Evolutionary conservation across 1,140 invertebrate genomes (phyloP), one percentile per base, ranked within the genome.

Genomic region (Magallana gigas): DNA sequence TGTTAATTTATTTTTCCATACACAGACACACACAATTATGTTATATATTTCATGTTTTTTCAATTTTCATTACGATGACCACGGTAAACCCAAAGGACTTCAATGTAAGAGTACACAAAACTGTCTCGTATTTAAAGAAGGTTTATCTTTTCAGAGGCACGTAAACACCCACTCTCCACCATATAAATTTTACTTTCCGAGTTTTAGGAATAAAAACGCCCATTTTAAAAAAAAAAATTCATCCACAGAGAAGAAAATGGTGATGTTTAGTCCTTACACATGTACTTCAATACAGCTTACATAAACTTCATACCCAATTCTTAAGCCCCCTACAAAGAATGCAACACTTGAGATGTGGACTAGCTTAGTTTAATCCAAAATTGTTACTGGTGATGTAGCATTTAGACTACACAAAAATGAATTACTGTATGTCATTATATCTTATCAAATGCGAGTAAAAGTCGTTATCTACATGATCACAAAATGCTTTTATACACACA

Each of bases 401-500:
- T 16, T 16, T 16, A 64, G 60, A 64, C 60, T n/a, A 7, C 16
- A n/a, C 18, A 18, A 64, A 62, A 48, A 48, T 48, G 36, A 48
- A 48, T 48, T 64, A 64, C 60, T n/a, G 5, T 29, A 48, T 76
- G 29, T 29, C 23, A 76, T 76, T 76, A 76, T 29, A 18, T 76
- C 11, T 76, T 12, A 76, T 12, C 36, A 12, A 11, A 76, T 76
- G 68, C 14, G 23, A 29, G 68, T 76, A 76, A 76, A 76, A 76
- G 23, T 29, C 29, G 23, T 76, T 48, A 76, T 76, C 68, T 76
- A 76, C 68, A 76, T 76, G 68, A 76, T 76, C 68, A 76, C 68
- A 76, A 76, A 76, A 76, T 76, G 68, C 68, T 76, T 76, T 76
- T 29, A 29, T 29, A 76, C 18, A 76, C 23, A 62, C 14, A 62